Evolutionary conservation across 2,888 invertebrate species (phyloP), one percentile per base, ranked within the genome.

Genomic region (Ophion costatus): DNA sequence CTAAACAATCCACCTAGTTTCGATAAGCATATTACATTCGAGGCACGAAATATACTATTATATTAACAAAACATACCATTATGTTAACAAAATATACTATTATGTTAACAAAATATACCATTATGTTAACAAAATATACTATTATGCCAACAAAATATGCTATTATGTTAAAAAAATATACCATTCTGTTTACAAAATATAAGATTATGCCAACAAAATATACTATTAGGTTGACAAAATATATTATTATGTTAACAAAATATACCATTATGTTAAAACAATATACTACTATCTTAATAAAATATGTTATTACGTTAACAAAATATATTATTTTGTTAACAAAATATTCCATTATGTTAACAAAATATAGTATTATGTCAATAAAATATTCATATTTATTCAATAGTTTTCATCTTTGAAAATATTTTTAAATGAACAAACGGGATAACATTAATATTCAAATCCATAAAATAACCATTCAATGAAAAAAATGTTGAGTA

Each of bases 231-330:
- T 29, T n/a, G n/a, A 42, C 20, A 10, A 42, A 67, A 42, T 67
- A 45, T 67, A 20, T 42, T 67, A 67, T 67, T 67, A 67, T n/a
- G 42, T 67, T 42, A 67, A 67, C 42, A 67, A 42, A 67, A 67
- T 5, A 33, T 33, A 33, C 33, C 5, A 33, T 33, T 33, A 33
- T 33, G 33, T 33, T 33, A 33, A 33, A 2, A 33, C 2, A 33
- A 33, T 33, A 33, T 33, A 33, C 33, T 33, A 33, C 5, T 33
- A 33, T 33, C 3, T 33, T 33, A 33, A 33, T 5, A 33, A 33
- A 33, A 33, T 33, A 33, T 33, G 5, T 5, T 5, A 33, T 33
- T 33, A 33, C 4, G 3, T 33, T 33, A 33, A 33, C 5, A 33
- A 33, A 33, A 33, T 33, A 67, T 67, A 38, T 33, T 51, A 69